Percentiles rank a stretch among this genome's conserved stretches.
phyloP scores from a whole-genome alignment of 1,140 invertebrate species.

The Lamellibrachia luymesi region DNA sequence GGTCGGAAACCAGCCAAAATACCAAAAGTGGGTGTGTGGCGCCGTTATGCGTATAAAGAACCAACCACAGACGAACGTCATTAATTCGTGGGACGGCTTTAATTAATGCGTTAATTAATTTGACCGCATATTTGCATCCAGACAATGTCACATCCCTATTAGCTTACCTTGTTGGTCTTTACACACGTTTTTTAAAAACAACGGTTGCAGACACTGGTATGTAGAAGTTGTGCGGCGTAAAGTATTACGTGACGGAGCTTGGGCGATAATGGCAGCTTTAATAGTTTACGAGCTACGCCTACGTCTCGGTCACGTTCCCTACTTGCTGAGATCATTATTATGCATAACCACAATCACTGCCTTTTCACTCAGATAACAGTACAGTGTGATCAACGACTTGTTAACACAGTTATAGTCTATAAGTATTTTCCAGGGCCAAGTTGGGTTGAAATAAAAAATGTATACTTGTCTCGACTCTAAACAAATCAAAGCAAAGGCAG shows the following conservation, averaged over 20 bases:
- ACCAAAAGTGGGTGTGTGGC: neutral
- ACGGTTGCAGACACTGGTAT: neutral
- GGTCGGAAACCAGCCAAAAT: neutral
- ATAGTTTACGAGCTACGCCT: neutral
- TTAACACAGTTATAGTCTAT: too few relatives aligned
- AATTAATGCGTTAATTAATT: neutral
- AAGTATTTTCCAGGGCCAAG: too few relatives aligned
- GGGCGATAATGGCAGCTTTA: neutral
- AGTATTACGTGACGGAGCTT: neutral
- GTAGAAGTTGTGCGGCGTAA: neutral
- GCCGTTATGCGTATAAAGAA: neutral
- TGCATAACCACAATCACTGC: neutral
- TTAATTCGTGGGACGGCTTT: neutral
- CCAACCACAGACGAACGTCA: neutral
- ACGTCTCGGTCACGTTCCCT: neutral
- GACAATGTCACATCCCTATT: neutral
- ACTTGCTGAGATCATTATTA: neutral
- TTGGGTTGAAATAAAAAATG: too few relatives aligned
- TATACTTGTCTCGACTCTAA: too few relatives aligned
- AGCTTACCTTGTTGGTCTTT: neutral
- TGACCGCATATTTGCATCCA: neutral
- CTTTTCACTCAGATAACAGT: too few relatives aligned
- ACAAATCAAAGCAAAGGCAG: too few relatives aligned
- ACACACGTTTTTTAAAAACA: neutral
- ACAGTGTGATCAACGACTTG: too few relatives aligned